Conservation (phyloP, 30 jellyfish, hydroid and myxozoan species). For the Nemopilema nomurai region DNA sequence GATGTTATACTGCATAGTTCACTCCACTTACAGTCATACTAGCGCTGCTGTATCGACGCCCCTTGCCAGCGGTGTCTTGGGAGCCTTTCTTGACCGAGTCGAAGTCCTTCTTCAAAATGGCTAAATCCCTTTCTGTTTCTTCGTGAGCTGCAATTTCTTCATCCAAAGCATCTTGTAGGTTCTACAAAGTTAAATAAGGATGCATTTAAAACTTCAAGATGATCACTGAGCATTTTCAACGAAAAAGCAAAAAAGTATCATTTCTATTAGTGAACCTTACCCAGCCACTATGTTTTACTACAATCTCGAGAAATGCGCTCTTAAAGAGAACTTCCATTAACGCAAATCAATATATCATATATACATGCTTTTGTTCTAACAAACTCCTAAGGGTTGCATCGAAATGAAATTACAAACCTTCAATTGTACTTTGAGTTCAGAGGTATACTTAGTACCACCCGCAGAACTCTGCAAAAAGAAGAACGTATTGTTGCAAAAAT, state of each 20-base stretch:
- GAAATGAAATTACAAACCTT: conserved; percentile 16
- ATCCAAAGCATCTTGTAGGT: conserved; percentile 57
- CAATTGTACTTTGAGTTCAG: conserved; percentile 48
- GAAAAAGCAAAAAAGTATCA: too few relatives aligned
- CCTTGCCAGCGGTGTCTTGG: conserved; percentile 14
- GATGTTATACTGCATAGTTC: too few relatives aligned
- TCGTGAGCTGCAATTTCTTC: conserved; percentile 60
- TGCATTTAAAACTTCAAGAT: too few relatives aligned
- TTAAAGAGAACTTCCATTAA: too few relatives aligned
- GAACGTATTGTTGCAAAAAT: not conserved
- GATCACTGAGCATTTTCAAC: too few relatives aligned
- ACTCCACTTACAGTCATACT: conserved; percentile 32
- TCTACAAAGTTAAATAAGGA: conserved; percentile 14
- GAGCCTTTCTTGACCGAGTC: conserved; percentile 3
- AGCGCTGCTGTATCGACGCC: conserved; percentile 33
- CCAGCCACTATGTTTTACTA: too few relatives aligned
- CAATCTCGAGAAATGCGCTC: too few relatives aligned
- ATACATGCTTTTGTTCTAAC: too few relatives aligned
- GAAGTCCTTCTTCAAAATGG: conserved; percentile 26
- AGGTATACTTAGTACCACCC: conserved; percentile 47
- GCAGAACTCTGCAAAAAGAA: conserved; percentile 15
- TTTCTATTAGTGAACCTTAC: too few relatives aligned
- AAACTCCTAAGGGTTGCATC: too few relatives aligned
- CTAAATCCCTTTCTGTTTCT: conserved; percentile 40
- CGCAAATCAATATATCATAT: too few relatives aligned